Conservation (phyloP, 2,113 vertebrate genomes). For the Macaca nemestrina region DNA sequence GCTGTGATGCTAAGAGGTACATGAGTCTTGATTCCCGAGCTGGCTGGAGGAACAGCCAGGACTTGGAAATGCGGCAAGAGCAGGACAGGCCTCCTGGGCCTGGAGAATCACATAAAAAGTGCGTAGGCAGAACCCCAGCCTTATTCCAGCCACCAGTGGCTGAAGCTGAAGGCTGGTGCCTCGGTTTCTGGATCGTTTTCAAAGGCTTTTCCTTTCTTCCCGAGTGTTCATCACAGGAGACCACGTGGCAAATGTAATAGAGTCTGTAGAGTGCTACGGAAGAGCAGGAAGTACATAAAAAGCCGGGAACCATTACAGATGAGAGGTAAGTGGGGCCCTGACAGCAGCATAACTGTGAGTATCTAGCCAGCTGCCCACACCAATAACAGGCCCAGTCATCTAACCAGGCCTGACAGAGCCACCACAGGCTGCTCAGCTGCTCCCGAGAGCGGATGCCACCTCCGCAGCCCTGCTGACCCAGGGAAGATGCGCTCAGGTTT, state of each 20-base stretch:
- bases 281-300: conserved; percentile 68
- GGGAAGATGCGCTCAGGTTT: neutral
- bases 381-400: neutral
- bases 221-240: neutral
- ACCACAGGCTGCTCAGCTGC: neutral
- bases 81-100: neutral
- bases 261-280: neutral
- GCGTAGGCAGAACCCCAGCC: neutral
- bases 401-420: conserved; percentile 60
- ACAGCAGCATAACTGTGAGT: conserved; percentile 37
- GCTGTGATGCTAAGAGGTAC: neutral
- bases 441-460: neutral
- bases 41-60: neutral
- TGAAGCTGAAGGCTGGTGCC: neutral
- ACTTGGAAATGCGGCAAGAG: neutral
- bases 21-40: neutral
- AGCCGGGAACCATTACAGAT: conserved; percentile 68
- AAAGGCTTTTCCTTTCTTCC: neutral
- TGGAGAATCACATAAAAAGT: neutral
- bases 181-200: neutral
- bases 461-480: neutral
- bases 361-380: conserved; percentile 19
- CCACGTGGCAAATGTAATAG: conserved; percentile 39
- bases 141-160: neutral
- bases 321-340: conserved; percentile 56